These are phyloP conservation scores for Bujurquina vittata DNA, from an alignment of 2,113 vertebrate genomes.

Conservation along the genomic window DNA sequence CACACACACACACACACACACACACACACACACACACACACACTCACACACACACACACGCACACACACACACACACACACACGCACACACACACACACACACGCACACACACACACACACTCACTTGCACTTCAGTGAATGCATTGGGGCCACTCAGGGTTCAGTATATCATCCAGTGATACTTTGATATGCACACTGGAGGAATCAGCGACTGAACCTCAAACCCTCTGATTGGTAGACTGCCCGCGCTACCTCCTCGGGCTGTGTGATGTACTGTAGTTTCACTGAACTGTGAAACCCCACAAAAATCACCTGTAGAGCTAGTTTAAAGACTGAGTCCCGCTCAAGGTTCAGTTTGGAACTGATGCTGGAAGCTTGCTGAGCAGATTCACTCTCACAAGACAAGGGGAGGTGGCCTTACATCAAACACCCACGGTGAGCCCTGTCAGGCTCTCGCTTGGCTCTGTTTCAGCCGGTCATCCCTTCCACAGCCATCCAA, in stretches of 20 bases:
- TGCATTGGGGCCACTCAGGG: background rate
- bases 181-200: background rate
- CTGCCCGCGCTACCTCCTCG: background rate
- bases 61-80: too few species aligned
- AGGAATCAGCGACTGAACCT: background rate
- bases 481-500: conserved; percentile 44
- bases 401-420: conserved; percentile 33
- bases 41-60: too few species aligned
- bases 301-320: background rate
- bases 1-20: background rate
- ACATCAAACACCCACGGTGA: conserved; percentile 31
- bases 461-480: conserved; percentile 44
- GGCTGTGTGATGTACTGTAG: background rate
- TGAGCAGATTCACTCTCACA: conserved; percentile 23
- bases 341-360: conserved; percentile 10
- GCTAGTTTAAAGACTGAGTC: background rate
- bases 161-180: background rate
- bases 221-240: background rate
- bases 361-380: conserved; percentile 10
- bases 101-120: too few species aligned
- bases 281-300: background rate
- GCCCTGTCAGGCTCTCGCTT: conserved; percentile 26
- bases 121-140: background rate
- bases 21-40: background rate
- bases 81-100: too few species aligned